Conservation (phyloP, 2,888 invertebrate genomes). For the Trilocha varians region DNA sequence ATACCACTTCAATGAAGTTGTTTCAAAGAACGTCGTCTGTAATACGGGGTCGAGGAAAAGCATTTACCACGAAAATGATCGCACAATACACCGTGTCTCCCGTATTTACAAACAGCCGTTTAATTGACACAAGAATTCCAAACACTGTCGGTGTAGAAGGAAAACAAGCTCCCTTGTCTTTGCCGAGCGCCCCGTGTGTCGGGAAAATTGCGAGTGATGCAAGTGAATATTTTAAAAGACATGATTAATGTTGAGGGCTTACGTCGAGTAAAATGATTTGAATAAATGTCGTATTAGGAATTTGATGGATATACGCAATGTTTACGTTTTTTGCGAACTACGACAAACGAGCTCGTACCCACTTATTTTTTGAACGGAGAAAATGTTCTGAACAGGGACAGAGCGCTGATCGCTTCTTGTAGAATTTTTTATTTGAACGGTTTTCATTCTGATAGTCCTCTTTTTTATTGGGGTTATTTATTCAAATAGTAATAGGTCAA, state of each 20-base stretch:
- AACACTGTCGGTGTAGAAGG: conserved; percentile 47
- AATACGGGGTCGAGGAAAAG: conserved; percentile 28
- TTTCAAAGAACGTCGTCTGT: not conserved
- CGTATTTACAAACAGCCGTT: conserved; percentile 60
- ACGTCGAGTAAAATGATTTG: not conserved
- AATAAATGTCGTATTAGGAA: too few species aligned
- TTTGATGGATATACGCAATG: too few species aligned
- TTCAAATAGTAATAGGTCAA: too few species aligned
- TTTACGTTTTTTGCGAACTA: too few species aligned
- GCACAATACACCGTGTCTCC: conserved; percentile 37
- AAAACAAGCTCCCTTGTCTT: conserved; percentile 41
- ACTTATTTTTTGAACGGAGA: too few species aligned
- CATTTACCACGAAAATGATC: conserved; percentile 49
- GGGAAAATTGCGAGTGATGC: conserved; percentile 19
- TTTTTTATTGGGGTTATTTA: too few species aligned
- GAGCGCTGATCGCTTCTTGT: too few species aligned
- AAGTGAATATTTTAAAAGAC: conserved; percentile 12
- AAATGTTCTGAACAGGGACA: too few species aligned
- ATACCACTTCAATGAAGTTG: not conserved
- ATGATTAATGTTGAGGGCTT: not conserved
- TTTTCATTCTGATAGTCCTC: too few species aligned
- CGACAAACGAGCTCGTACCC: too few species aligned
- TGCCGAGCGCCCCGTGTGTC: conserved; percentile 20
- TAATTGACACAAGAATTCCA: conserved; percentile 62
- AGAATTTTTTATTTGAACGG: too few species aligned